A percentile compares a stretch with the other conserved stretches of the same genome.
Evolutionary conservation across 2,888 invertebrate genomes (phyloP).

Genomic region (Epinotia bilunana): DNA sequence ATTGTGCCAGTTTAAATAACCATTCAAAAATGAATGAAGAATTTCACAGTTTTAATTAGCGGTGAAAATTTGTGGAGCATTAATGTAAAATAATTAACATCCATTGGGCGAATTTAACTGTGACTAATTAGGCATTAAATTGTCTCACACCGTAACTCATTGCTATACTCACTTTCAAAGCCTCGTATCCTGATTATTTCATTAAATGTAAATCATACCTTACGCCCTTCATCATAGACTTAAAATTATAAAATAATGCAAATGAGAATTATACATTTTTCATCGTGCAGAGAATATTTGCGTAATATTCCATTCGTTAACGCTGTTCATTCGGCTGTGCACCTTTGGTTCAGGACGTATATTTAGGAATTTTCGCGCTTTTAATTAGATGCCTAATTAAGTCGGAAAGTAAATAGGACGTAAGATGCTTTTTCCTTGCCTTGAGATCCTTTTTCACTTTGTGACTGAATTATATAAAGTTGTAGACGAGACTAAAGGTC

Average conservation of each 20-base stretch:
- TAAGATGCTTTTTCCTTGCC: background rate
- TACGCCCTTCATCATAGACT: background rate
- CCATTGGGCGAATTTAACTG: constrained; percentile 36
- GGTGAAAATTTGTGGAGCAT: constrained; percentile 24
- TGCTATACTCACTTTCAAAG: constrained; percentile 2
- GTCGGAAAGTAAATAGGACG: background rate
- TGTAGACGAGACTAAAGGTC: background rate
- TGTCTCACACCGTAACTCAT: constrained; percentile 41
- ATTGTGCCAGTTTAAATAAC: background rate
- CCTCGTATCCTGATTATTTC: constrained; percentile 1
- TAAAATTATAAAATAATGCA: background rate
- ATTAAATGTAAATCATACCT: background rate
- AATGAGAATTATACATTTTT: background rate
- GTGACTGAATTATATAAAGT: background rate
- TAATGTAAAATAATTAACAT: constrained; percentile 39
- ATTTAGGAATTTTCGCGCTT: background rate
- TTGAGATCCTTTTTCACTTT: constrained; percentile 2
- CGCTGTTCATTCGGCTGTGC: constrained; percentile 21
- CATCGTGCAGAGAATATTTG: constrained; percentile 13
- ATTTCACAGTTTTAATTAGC: constrained; percentile 32
- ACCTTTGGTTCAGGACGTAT: constrained; percentile 3
- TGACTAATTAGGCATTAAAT: constrained; percentile 41
- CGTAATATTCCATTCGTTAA: constrained; percentile 39
- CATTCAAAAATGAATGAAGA: constrained; percentile 29
- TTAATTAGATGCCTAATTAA: background rate